Percentiles rank a stretch among this genome's conserved stretches.
phyloP scores from a whole-genome alignment of 2,888 invertebrate genomes.

The Alitta virens region DNA sequence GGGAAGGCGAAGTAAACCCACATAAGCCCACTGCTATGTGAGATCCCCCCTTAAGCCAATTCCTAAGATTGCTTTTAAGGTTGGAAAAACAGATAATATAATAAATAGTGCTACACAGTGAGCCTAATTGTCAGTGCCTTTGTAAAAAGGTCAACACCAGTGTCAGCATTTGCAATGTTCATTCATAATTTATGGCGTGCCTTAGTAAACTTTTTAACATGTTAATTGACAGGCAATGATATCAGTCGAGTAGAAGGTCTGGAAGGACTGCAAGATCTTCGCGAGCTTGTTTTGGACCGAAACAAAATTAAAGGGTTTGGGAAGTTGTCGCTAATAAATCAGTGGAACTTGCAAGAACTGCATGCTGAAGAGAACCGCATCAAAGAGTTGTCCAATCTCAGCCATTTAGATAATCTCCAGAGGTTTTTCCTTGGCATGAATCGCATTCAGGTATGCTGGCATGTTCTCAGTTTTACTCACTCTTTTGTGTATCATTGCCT shows the following conservation, averaged over 20 bases:
- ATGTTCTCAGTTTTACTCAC: neutral
- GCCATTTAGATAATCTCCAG: constrained; percentile 48
- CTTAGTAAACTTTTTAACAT: too few relatives aligned
- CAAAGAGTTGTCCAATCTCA: constrained; percentile 45
- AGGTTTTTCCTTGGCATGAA: constrained; percentile 56
- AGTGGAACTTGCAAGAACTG: constrained; percentile 53
- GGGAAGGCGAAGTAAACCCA: too few relatives aligned
- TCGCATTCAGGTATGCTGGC: constrained; percentile 49
- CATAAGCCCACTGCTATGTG: too few relatives aligned
- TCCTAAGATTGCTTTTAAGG: too few relatives aligned
- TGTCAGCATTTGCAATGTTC: too few relatives aligned
- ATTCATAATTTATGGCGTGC: too few relatives aligned
- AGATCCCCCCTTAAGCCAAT: too few relatives aligned
- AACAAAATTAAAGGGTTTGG: constrained; percentile 54
- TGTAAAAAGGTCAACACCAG: too few relatives aligned
- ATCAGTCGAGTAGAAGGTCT: constrained; percentile 54
- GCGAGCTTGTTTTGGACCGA: constrained; percentile 55
- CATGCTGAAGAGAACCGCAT: constrained; percentile 57
- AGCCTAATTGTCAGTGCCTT: too few relatives aligned
- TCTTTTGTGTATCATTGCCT: neutral
- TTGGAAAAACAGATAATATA: too few relatives aligned
- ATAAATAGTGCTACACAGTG: too few relatives aligned
- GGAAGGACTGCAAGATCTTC: constrained; percentile 50
- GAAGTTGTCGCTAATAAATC: constrained; percentile 51
- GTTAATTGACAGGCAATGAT: constrained; percentile 50